phyloP scores from a whole-genome alignment of 2,888 invertebrate species.

The Dexiosoma caninum region DNA sequence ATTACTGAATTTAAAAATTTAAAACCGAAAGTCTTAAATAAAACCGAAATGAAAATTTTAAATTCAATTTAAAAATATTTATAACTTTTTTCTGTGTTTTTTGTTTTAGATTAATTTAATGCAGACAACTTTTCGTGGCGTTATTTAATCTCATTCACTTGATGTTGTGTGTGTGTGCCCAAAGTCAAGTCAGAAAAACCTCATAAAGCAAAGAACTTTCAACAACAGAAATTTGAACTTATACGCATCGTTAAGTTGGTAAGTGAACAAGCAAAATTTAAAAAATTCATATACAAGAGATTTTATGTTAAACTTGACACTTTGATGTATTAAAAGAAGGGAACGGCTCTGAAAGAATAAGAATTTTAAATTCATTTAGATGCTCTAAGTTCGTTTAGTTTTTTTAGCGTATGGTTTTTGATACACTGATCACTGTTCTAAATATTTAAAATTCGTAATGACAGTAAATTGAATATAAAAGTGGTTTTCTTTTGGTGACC shows the following conservation, averaged over 20 bases:
- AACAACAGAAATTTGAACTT: slow-evolving; percentile 43
- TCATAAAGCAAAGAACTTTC: slow-evolving; percentile 11
- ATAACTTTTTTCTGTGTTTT: neutral
- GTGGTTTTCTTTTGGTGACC: too few species aligned
- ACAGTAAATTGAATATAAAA: neutral
- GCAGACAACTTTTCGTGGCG: neutral
- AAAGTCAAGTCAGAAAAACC: neutral
- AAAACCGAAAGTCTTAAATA: neutral
- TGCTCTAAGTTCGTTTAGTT: too few species aligned
- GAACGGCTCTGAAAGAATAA: neutral
- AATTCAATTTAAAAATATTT: neutral
- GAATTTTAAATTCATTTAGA: neutral
- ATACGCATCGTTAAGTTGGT: slow-evolving; percentile 35
- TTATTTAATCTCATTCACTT: neutral
- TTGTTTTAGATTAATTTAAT: neutral
- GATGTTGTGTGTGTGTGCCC: neutral
- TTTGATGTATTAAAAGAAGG: slow-evolving; percentile 42
- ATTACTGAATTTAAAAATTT: too few species aligned
- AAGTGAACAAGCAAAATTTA: slow-evolving; percentile 27
- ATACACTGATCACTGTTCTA: neutral
- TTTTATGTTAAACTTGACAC: slow-evolving; percentile 54
- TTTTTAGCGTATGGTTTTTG: neutral
- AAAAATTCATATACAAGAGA: slow-evolving; percentile 52
- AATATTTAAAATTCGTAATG: neutral
- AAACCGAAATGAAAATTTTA: neutral